Percentiles rank a stretch among this genome's conserved stretches.
Conservation (phyloP, 2,888 invertebrate genomes). For the Torymus tubicola region DNA sequence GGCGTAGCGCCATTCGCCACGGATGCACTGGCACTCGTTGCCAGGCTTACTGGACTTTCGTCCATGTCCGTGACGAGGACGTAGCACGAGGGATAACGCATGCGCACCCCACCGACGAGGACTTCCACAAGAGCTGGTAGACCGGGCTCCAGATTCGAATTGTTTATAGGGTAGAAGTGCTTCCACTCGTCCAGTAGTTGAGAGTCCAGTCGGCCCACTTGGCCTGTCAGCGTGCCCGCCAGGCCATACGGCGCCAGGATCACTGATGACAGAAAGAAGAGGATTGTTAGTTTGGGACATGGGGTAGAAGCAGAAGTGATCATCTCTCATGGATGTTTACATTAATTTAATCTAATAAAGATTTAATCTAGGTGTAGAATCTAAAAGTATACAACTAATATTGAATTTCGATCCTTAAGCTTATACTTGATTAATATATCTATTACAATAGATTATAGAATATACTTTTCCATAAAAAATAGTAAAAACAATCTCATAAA, state of each 20-base stretch:
- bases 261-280: conserved; percentile 79
- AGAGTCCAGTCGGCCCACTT: conserved; percentile 82
- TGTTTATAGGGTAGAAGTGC: conserved; percentile 93
- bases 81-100: conserved; percentile 97
- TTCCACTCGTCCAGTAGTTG: conserved; percentile 94
- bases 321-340: no score
- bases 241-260: conserved; percentile 97
- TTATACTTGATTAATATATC: no score
- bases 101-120: conserved; percentile 89
- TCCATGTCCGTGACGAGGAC: conserved; percentile 94
- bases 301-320: no score
- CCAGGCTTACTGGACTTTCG: conserved; percentile 74
- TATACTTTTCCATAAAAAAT: no score
- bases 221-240: conserved; percentile 93
- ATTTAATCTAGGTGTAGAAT: no score
- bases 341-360: no score
- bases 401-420: no score
- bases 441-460: no score
- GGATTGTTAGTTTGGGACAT: no score
- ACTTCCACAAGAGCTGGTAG: conserved; percentile 82
- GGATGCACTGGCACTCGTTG: not conserved
- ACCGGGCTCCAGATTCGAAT: conserved; percentile 74
- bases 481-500: no score
- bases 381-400: no score
- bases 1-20: not conserved